These are phyloP conservation scores for Glossophaga mutica DNA, from an alignment of 2,797 vertebrate genomes.

Conservation along the genomic window DNA sequence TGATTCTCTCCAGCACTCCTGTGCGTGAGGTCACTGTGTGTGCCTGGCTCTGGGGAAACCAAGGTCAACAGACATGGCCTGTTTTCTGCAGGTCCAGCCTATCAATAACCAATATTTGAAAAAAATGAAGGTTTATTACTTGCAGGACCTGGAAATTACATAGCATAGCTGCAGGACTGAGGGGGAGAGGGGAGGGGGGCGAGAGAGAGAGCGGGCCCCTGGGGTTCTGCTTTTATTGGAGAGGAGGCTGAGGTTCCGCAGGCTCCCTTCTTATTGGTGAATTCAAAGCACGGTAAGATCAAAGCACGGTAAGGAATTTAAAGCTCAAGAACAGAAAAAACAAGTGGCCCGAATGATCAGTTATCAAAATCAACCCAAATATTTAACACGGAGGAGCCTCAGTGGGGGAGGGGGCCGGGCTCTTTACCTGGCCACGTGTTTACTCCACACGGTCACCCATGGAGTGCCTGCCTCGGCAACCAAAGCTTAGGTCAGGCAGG, in stretches of 20 bases:
- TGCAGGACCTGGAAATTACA: neutral
- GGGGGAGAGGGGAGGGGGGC: neutral
- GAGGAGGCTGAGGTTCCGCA: neutral
- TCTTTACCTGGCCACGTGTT: neutral
- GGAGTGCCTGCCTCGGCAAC: neutral
- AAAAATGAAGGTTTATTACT: neutral
- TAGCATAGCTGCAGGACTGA: neutral
- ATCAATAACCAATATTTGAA: neutral
- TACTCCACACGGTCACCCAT: neutral
- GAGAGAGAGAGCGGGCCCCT: neutral
- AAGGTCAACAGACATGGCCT: neutral
- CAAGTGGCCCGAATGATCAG: neutral
- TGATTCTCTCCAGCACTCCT: neutral
- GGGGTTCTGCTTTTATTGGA: neutral
- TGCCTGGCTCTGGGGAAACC: neutral
- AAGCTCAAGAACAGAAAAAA: neutral
- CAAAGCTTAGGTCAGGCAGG: neutral
- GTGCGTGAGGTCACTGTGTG: neutral
- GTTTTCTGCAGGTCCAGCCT: neutral
- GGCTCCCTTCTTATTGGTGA: neutral
- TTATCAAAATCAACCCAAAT: neutral
- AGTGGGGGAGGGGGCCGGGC: too few species aligned
- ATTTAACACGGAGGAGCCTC: neutral
- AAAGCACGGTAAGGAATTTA: too few species aligned
- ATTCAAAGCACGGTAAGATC: neutral